Conservation (phyloP, 2,113 vertebrate genomes). For the Ranitomeya variabilis region DNA sequence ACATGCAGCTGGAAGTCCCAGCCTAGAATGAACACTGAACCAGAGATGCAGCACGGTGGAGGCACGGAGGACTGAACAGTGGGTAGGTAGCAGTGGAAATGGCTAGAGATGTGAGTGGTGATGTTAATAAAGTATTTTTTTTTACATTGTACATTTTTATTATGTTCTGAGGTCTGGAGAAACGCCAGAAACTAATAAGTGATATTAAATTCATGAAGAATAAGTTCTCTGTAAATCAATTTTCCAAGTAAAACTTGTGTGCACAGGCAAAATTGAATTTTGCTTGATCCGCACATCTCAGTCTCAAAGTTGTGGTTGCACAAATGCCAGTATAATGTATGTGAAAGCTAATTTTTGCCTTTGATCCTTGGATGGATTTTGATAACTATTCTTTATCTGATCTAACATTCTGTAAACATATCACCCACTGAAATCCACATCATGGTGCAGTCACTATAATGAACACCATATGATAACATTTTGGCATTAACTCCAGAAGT, state of each 20-base stretch:
- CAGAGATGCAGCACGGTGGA: too few relatives aligned
- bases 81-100: too few relatives aligned
- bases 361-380: background rate
- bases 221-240: too few relatives aligned
- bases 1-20: too few relatives aligned
- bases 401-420: background rate
- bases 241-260: background rate
- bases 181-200: too few relatives aligned
- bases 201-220: too few relatives aligned
- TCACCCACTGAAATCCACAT: constrained; percentile 21
- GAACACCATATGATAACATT: constrained; percentile 22
- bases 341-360: background rate
- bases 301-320: background rate
- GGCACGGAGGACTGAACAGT: too few relatives aligned
- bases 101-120: too few relatives aligned
- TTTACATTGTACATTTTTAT: too few relatives aligned
- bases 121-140: too few relatives aligned
- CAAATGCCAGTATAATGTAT: background rate
- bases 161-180: too few relatives aligned
- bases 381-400: background rate
- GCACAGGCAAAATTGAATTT: background rate
- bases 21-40: too few relatives aligned
- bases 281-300: background rate
- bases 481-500: constrained; percentile 18
- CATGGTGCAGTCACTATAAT: constrained; percentile 5